A percentile compares a stretch with the other conserved stretches of the same genome.
Evolutionary conservation across 2,113 vertebrate genomes (phyloP).

Genomic region (Isichthys henryi): DNA sequence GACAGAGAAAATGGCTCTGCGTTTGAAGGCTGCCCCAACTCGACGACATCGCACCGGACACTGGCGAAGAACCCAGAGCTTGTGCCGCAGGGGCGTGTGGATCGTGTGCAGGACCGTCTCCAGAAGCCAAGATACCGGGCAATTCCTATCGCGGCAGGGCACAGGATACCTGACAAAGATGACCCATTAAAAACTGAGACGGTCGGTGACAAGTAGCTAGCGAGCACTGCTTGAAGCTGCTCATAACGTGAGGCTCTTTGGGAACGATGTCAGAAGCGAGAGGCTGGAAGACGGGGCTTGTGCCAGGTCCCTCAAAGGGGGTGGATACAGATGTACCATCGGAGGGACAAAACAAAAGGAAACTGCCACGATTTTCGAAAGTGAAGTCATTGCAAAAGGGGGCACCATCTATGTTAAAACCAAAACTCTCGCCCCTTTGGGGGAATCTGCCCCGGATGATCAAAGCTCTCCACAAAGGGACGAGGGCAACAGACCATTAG

Average conservation of each 20-base stretch:
- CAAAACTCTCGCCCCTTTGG: background rate
- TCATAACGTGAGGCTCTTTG: background rate
- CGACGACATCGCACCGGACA: conserved; percentile 37
- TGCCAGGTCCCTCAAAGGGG: background rate
- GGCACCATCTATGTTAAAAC: conserved; percentile 20
- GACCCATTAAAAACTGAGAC: background rate
- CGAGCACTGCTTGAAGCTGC: background rate
- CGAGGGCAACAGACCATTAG: background rate
- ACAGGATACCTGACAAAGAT: background rate
- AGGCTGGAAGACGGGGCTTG: background rate
- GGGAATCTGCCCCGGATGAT: background rate
- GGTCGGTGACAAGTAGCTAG: background rate
- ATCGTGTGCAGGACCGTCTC: conserved; percentile 1
- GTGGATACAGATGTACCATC: background rate
- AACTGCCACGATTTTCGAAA: background rate
- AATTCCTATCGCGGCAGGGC: background rate
- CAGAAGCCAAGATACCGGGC: background rate
- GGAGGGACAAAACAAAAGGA: background rate
- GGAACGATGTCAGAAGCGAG: background rate
- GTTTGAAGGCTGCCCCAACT: conserved; percentile 24
- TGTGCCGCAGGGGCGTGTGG: conserved; percentile 16
- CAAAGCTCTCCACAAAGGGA: background rate
- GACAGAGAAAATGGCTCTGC: background rate
- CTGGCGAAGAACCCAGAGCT: background rate
- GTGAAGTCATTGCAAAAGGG: background rate